Percentiles rank a stretch among this genome's conserved stretches.
Evolutionary conservation across 2,113 vertebrate genomes (phyloP).

Genomic region (Platanista minor): DNA sequence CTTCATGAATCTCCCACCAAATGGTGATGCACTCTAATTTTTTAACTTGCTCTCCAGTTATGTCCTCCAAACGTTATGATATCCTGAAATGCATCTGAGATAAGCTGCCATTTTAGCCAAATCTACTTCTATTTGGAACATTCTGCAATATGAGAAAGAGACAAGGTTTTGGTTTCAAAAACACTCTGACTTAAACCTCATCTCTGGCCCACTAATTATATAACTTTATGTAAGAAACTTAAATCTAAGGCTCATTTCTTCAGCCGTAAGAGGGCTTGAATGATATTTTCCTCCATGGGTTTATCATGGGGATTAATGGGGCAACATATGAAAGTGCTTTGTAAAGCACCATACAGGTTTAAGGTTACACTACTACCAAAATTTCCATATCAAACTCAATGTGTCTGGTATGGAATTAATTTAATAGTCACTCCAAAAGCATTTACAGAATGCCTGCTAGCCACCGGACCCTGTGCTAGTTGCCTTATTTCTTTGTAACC

Average conservation of each 20-base stretch:
- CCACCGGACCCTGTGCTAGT: rapidly evolving
- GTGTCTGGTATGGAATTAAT: neutral
- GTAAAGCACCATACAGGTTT: neutral
- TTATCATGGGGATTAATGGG: neutral
- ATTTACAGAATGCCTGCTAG: neutral
- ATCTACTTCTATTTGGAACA: neutral
- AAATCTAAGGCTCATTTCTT: neutral
- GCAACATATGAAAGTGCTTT: neutral
- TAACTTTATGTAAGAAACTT: neutral
- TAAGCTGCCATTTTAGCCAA: too few species aligned
- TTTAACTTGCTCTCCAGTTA: neutral
- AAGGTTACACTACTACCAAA: neutral
- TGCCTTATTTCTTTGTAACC: neutral
- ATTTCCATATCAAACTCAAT: neutral
- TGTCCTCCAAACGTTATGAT: neutral
- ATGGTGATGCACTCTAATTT: neutral
- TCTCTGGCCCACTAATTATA: neutral
- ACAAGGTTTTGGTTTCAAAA: neutral
- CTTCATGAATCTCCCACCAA: neutral
- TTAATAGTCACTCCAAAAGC: neutral
- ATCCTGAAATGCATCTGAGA: neutral
- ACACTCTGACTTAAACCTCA: neutral
- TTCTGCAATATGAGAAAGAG: neutral
- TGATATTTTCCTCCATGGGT: neutral
- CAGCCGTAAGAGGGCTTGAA: neutral